Evolutionary conservation across 1,140 invertebrate genomes (phyloP), one percentile per base, ranked within the genome.

Genomic region (Drosophila nigromelanica): DNA sequence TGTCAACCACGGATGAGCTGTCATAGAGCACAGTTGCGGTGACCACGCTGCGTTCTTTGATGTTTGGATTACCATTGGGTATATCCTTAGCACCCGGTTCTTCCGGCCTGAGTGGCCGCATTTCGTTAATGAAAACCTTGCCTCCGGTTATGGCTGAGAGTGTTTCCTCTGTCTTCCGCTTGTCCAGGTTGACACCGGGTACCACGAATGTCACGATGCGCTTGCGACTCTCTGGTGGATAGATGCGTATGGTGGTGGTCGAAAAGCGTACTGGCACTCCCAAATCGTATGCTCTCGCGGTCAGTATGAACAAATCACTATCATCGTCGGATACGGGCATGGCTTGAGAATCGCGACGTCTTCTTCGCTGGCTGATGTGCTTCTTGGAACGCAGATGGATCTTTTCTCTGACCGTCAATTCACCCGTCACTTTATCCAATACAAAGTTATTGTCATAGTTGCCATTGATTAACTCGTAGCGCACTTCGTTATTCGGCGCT

Each of bases 401-500:
- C 67, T 78, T 90, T 37, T 91, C 89, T 1, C 60, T 69, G 1
- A 91, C 82, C 14, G 91, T 92, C 52, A 94, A 78, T 91, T 95
- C 94, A 91, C 97, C 97, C 68, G 95, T 96, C 42, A 94, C 93
- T 86, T 95, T 94, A 90, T 97, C 94, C 39, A 99, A 93, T 24
- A 93, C 90, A 92, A 98, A 98, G 90, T 96, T 96, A 73, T 96
- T 95, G 66, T 95, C 95, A 82, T 94, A 95, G 91, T 97, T 97
- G 12, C 96, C 96, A 62, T 95, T 94, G 73, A 97, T 94, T 42
- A 98, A 93, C 93, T 97, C 96, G 92, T 98, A 98, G 80, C 95
- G 94, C 11, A 98, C 94, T 82, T 95, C 93, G 91, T 97, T 98
- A 92, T 98, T 98, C 4, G 97, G 96, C n/a, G 95, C 92, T 52